A percentile compares a stretch with the other conserved stretches of the same genome.
These are phyloP conservation scores for Nomia melanderi DNA, from an alignment of 1,140 invertebrate genomes.

Conservation along the genomic window DNA sequence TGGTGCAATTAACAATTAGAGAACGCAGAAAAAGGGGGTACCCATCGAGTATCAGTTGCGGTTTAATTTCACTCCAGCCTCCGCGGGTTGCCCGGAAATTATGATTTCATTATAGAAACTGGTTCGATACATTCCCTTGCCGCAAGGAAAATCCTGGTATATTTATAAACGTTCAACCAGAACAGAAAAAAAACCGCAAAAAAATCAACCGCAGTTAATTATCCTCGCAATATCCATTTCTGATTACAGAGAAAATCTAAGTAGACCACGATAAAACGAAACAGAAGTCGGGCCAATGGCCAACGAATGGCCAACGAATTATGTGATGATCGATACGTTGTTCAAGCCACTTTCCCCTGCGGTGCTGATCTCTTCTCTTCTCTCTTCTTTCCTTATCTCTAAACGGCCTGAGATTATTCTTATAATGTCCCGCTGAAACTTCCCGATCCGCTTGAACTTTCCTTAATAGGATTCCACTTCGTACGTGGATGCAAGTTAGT, in stretches of 20 bases:
- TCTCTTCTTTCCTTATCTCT: not conserved
- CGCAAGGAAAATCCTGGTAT: constrained; percentile 25
- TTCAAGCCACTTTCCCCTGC: not conserved
- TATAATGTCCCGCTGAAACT: not conserved
- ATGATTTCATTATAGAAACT: constrained; percentile 45
- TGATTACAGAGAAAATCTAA: constrained; percentile 20
- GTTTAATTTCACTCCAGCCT: not conserved
- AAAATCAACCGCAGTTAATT: constrained; percentile 31
- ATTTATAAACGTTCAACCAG: constrained; percentile 24
- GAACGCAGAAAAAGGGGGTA: not conserved
- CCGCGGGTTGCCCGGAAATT: constrained; percentile 10
- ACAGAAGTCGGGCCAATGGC: too few species aligned
- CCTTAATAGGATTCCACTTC: too few species aligned
- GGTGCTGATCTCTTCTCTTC: not conserved
- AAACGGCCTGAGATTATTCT: not conserved
- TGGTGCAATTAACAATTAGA: not conserved
- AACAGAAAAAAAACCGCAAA: not conserved
- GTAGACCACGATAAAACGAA: not conserved
- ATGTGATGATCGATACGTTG: constrained; percentile 4
- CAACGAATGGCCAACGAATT: constrained; percentile 18
- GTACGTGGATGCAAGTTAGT: too few species aligned
- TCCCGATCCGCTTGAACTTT: not conserved
- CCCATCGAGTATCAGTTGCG: too few species aligned
- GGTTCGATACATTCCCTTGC: constrained; percentile 2
- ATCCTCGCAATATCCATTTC: constrained; percentile 31